Evolutionary conservation across 2,113 vertebrate species (phyloP), one percentile per base, ranked within the genome.

Genomic region (Sarotherodon lohbergeri): DNA sequence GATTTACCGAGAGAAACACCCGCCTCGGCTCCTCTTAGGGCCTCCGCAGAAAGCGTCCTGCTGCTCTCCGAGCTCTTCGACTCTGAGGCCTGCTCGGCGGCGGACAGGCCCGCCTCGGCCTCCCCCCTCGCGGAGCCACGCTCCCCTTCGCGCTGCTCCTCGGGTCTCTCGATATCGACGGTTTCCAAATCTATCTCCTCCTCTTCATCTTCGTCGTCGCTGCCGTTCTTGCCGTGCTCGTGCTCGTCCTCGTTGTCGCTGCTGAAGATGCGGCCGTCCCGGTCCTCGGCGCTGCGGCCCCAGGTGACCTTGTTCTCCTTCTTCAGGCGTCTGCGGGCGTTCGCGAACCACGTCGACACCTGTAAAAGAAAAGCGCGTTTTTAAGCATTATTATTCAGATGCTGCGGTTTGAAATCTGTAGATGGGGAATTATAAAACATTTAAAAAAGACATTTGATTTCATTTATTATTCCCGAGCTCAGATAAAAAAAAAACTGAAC

Each of bases 121-220:
- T 97, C 97, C 4, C 9, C 90, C 71, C 83, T 91, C 55, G 6
- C 79, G 39, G 88, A 81, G 46, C 89, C 97, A 95, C 1, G 97
- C 96, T 93, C 97, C 96, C 96, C 97, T 1, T 94, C 97, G 1
- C 97, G 97, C 3, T 96, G 97, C 76, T 98, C 98, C 10, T 99
- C 98, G 0, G 98, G 97, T 90, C 98, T 98, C 92, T 99, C 99
- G 39, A 98, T 98, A 83, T 99, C 99, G 80, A 99, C 98, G 61
- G 98, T 99, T 89, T 99, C 99, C 95, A 99, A 87, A 80, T 99
- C 99, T 5, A 99, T 99, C 93, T 99, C 98, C 93, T 99, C 98
- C 1, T 99, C 98, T 1, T 99, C 95, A 24, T 95, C 98, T 87
- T 99, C 98, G 0, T 97, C 97, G 92, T 99, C 98, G 93, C 98